Evolutionary conservation across 2,888 invertebrate genomes (phyloP), one percentile per base, ranked within the genome.

Genomic region (Melieria crassipennis): DNA sequence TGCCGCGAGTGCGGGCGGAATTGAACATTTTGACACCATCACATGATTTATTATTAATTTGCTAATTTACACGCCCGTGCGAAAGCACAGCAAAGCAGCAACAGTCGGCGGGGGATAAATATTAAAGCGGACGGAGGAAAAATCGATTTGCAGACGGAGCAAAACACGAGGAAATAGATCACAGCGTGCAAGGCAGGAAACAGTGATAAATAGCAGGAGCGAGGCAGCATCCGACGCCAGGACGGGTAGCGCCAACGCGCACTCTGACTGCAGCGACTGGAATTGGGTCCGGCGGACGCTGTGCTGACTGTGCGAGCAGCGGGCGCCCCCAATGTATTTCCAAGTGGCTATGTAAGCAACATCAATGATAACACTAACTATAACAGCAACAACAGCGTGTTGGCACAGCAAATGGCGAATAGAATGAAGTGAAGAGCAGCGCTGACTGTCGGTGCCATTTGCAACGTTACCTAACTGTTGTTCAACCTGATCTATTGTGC

Each of bases 51-150:
- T 13, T 30, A 5, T 6, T 48, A n/a, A 13, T 30, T 65, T 16
- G 65, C 30, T 61, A 67, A 50, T 61, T 67, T 60, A 67, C 60
- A 67, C 67, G 67, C 42, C 50, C 60, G 7, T 67, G 67, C n/a
- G 13, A 67, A 60, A 67, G 42, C 16, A 50, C n/a, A 43, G 16
- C 58, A 61, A 16, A 42, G 30, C 61, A 67, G 60, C 52, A 65
- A 70, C 56, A 73, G 67, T 73, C 72, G 72, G 73, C 72, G 75
- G 75, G 30, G 78, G 58, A 72, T 52, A 67, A 67, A 67, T 67
- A 67, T 67, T 52, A 52, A 67, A 67, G 52, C 47, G 60, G 60
- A 61, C 58, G 60, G 50, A 52, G 67, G 61, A 67, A 67, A 67
- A 67, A 67, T 67, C 67, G 67, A 67, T 67, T 67, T 61, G 67